A percentile compares a stretch with the other conserved stretches of the same genome.
Conservation (phyloP, 2,888 invertebrate genomes). For the Candidula unifasciata region DNA sequence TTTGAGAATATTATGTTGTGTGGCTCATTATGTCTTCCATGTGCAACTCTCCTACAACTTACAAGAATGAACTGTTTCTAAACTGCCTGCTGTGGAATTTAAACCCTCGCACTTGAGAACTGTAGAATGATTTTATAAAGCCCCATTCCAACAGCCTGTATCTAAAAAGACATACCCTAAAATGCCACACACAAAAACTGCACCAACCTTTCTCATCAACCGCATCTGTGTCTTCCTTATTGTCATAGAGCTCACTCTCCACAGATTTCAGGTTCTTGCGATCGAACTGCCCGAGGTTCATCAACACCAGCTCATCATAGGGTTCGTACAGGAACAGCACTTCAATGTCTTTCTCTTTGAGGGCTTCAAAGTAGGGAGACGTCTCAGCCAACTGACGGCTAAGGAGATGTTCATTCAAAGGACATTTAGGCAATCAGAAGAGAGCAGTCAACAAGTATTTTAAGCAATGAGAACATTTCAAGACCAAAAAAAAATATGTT, state of each 20-base stretch:
- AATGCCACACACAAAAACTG: too few species aligned
- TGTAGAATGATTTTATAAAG: too few species aligned
- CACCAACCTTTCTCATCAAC: slow-evolving; percentile 68
- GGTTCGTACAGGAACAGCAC: slow-evolving; percentile 97
- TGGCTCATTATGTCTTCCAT: too few species aligned
- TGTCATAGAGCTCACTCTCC: slow-evolving; percentile 93
- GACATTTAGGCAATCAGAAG: not conserved
- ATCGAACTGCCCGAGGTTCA: slow-evolving; percentile 91
- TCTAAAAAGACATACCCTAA: not conserved
- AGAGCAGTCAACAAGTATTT: not conserved
- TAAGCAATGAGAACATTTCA: too few species aligned
- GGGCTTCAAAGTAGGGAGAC: slow-evolving; percentile 95
- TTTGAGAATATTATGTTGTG: too few species aligned
- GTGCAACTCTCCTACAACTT: too few species aligned
- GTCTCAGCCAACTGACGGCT: slow-evolving; percentile 94
- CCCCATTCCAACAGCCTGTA: too few species aligned
- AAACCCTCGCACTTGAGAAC: too few species aligned
- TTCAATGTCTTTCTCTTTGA: slow-evolving; percentile 91
- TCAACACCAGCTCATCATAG: slow-evolving; percentile 96
- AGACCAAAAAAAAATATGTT: too few species aligned
- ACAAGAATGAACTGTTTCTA: too few species aligned
- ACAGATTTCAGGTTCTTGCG: slow-evolving; percentile 88
- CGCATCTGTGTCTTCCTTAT: slow-evolving; percentile 77
- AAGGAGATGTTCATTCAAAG: slow-evolving; percentile 34
- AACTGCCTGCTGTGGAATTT: too few species aligned